Base-by-base conservation (phyloP, 2,797 vertebrate genomes). In the Falco novaeseelandiae region DNA sequence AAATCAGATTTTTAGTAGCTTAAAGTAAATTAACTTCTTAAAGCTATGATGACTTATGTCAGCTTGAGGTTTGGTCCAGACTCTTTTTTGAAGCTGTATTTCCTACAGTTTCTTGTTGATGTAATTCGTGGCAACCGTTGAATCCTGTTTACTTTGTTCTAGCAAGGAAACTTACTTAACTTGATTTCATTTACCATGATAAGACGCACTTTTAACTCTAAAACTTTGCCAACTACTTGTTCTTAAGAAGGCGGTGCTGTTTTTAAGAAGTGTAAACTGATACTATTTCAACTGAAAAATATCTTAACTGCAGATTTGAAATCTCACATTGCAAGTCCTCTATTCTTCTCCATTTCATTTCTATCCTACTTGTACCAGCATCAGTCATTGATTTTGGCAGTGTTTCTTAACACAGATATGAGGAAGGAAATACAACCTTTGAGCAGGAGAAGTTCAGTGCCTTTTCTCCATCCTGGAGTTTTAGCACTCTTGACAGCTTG, bases 301-400 rank as follows among this genome's bases (percentile, higher is more conserved):
- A 26, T 20, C n/a, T 54, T 58, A 46, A 32, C 27, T 69, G 44
- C 38, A 27, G 40, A 59, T 84, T 77, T 94, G 40, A 66, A 98
- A 98, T 76, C 97, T 98, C 83, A 62, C 40, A 5, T 73, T 92
- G 36, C 73, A 83, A 72, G 14, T 63, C 14, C 9, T 77, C 40
- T 81, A 5, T 78, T 91, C n/a, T 72, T 88, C 25, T 88, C 21
- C 8, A 2, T 78, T 95, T 87, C 25, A 14, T 69, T 70, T 96
- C 54, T 76, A 0, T n/a, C 51, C 40, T 92, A 12, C 54, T 70
- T 77, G 59, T 87, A 76, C 72, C 76, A 78, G 25, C 22, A 77
- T 42, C 90, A 90, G 26, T 83, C 71, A 63, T 29, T 66, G 48
- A 8, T 79, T 90, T 83, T 92, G 77, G 72, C 74, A 90, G 40